Evolutionary conservation across 2,888 invertebrate genomes (phyloP).

Genomic region (Melanargia galathea): DNA sequence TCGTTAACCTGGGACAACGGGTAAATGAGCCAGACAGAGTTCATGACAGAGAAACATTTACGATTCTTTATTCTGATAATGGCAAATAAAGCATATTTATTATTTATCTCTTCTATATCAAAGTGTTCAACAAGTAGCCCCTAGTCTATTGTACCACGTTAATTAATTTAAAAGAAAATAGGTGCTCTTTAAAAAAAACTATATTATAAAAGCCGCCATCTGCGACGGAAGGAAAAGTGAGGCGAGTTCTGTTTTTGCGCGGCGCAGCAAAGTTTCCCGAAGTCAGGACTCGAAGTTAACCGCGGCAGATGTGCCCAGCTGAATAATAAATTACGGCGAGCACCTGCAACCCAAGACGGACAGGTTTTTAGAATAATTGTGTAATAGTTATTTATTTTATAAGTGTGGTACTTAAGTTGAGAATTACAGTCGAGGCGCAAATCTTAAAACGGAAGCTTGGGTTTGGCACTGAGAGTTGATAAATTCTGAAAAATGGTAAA

Average conservation of each 20-base stretch:
- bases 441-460: too few species aligned
- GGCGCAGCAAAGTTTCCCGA: constrained; percentile 27
- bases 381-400: neutral
- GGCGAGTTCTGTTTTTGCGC: constrained; percentile 31
- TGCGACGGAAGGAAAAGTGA: constrained; percentile 17
- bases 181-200: constrained; percentile 28
- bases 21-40: too few species aligned
- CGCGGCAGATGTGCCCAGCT: constrained; percentile 27
- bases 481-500: too few species aligned
- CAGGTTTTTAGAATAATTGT: constrained; percentile 15
- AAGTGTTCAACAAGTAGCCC: too few species aligned
- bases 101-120: too few species aligned
- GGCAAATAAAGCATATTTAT: too few species aligned
- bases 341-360: constrained; percentile 24
- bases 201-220: constrained; percentile 22
- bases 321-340: constrained; percentile 29
- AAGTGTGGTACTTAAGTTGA: too few species aligned
- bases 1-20: too few species aligned
- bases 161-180: constrained; percentile 18
- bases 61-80: too few species aligned
- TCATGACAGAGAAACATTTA: too few species aligned
- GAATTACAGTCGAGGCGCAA: too few species aligned
- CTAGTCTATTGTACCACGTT: neutral
- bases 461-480: too few species aligned
- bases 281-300: constrained; percentile 32